Evolutionary conservation across 2,113 vertebrate genomes (phyloP).

Genomic region (Excalfactoria chinensis): DNA sequence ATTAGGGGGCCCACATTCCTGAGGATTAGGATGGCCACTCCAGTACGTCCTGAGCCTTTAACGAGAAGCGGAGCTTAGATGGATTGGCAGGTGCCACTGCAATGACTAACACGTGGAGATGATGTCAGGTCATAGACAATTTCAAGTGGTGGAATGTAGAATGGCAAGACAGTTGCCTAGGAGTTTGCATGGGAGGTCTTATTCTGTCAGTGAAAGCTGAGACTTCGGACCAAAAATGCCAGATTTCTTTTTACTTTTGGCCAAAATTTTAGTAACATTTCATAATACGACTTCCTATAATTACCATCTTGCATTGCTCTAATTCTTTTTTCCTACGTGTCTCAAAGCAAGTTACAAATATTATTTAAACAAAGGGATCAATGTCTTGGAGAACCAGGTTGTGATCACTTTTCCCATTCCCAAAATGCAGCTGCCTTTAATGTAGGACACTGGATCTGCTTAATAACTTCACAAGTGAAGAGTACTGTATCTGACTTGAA

Average conservation of each 20-base stretch:
- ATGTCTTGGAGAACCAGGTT: background rate
- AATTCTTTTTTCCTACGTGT: background rate
- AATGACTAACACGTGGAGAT: background rate
- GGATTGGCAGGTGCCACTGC: constrained; percentile 45
- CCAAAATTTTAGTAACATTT: background rate
- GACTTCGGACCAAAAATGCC: background rate
- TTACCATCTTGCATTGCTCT: background rate
- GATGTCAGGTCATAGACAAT: constrained; percentile 25
- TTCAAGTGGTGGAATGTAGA: background rate
- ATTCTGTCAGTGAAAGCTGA: background rate
- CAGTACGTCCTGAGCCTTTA: background rate
- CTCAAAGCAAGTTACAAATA: background rate
- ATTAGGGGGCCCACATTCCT: constrained; percentile 73
- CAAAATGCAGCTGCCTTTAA: background rate
- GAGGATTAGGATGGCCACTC: constrained; percentile 57
- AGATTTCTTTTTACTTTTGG: background rate
- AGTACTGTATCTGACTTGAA: background rate
- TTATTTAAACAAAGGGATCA: background rate
- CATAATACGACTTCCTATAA: background rate
- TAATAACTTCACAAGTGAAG: background rate
- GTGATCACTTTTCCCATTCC: background rate
- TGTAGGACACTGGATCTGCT: background rate
- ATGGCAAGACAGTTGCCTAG: background rate
- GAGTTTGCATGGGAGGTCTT: background rate
- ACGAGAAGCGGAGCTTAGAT: constrained; percentile 41